phyloP scores from a whole-genome alignment of 2,113 vertebrate species.

The Oryzias javanicus region DNA sequence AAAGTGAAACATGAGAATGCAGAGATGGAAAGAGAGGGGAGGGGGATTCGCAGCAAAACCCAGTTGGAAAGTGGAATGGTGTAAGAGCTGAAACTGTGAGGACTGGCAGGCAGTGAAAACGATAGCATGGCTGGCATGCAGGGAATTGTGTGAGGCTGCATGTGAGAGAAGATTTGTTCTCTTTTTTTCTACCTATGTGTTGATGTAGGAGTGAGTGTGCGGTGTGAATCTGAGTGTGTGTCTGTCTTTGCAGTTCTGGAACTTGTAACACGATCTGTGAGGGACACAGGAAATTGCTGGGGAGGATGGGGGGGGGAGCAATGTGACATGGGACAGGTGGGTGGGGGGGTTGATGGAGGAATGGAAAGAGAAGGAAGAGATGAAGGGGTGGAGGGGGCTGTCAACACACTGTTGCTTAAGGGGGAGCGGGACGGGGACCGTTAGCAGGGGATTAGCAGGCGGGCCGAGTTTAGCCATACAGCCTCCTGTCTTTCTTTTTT shows the following conservation, averaged over 20 bases:
- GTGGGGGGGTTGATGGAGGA: constrained; percentile 43
- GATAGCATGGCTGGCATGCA: constrained; percentile 38
- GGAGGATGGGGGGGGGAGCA: constrained; percentile 52
- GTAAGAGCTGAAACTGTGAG: constrained; percentile 35
- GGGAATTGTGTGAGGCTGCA: constrained; percentile 9
- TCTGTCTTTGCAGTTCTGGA: constrained; percentile 48
- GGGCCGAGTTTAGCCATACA: constrained; percentile 70
- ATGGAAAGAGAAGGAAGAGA: constrained; percentile 18
- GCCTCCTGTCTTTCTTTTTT: constrained; percentile 44
- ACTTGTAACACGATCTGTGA: constrained; percentile 72
- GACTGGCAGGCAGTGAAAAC: constrained; percentile 31
- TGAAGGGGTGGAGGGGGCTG: constrained; percentile 54
- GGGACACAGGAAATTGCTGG: constrained; percentile 91
- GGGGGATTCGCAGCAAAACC: background rate
- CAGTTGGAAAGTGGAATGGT: constrained; percentile 24
- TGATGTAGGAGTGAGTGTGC: constrained; percentile 2
- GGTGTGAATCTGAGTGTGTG: constrained; percentile 16
- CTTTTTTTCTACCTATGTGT: constrained; percentile 11
- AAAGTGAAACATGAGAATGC: background rate
- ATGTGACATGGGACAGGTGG: constrained; percentile 73
- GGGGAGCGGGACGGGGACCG: constrained; percentile 84
- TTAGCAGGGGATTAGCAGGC: constrained; percentile 83
- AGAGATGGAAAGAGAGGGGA: background rate
- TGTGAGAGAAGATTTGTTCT: background rate
- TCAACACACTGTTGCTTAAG: constrained; percentile 78